These are phyloP conservation scores for Drosophila leontia DNA, from an alignment of 1,140 invertebrate genomes.

Conservation along the genomic window DNA sequence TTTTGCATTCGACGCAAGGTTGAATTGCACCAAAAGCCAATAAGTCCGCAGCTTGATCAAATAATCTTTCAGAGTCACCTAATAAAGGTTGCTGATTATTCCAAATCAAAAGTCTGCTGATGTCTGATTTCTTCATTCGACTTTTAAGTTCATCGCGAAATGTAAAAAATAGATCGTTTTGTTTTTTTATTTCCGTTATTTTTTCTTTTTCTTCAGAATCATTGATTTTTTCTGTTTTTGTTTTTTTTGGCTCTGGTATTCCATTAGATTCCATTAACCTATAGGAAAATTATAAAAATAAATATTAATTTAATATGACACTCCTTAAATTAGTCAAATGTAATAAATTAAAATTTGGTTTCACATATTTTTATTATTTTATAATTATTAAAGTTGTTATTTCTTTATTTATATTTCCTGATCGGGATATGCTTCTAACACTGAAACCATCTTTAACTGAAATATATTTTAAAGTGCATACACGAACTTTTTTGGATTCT, in stretches of 20 bases:
- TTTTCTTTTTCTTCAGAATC: slow-evolving; percentile 85
- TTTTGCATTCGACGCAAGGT: slow-evolving; percentile 92
- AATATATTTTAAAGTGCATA: no score
- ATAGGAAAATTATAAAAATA: not conserved
- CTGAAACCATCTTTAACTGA: no score
- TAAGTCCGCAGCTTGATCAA: slow-evolving; percentile 92
- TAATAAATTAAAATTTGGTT: not conserved
- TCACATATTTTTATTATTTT: not conserved
- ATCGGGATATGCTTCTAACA: no score
- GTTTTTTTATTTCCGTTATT: slow-evolving; percentile 88
- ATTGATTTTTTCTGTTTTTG: slow-evolving; percentile 88
- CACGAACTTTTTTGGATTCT: no score
- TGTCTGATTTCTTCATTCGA: slow-evolving; percentile 87
- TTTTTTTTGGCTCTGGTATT: slow-evolving; percentile 88
- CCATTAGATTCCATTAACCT: slow-evolving; percentile 87
- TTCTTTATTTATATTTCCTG: no score
- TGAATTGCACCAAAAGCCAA: slow-evolving; percentile 94
- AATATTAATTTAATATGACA: not conserved
- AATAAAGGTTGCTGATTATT: slow-evolving; percentile 90
- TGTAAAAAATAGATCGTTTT: slow-evolving; percentile 92
- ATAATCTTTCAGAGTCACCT: slow-evolving; percentile 89
- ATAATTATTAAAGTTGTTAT: no score
- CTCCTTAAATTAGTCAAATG: not conserved
- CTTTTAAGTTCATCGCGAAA: slow-evolving; percentile 86
- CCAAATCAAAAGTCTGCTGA: slow-evolving; percentile 88